A percentile compares a stretch with the other conserved stretches of the same genome.
Conservation (phyloP, 2,888 invertebrate species). For the Neocrepidodera transversa region DNA sequence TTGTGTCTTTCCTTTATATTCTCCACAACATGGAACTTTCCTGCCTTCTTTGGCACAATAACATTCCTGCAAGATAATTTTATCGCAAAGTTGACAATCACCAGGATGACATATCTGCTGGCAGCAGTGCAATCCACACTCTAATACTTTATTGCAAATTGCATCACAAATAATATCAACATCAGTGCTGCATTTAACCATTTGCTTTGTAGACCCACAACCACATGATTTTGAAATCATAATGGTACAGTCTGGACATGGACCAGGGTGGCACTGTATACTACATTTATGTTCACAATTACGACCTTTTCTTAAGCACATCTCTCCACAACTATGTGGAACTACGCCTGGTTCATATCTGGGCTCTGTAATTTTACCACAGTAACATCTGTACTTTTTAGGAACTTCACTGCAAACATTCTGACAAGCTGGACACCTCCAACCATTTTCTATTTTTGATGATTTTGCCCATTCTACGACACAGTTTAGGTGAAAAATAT, state of each 20-base stretch:
- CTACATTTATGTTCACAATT: constrained; percentile 74
- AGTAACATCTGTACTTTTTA: constrained; percentile 87
- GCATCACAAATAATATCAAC: constrained; percentile 76
- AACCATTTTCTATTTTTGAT: constrained; percentile 77
- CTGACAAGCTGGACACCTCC: constrained; percentile 98
- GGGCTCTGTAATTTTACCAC: constrained; percentile 80
- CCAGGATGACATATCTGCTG: constrained; percentile 78
- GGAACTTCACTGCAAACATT: constrained; percentile 78
- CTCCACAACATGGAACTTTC: constrained; percentile 58
- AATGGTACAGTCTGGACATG: constrained; percentile 88
- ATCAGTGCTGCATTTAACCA: constrained; percentile 77
- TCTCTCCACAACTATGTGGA: constrained; percentile 92
- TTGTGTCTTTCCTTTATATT: constrained; percentile 38
- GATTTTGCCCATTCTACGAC: constrained; percentile 91
- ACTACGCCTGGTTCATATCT: constrained; percentile 75
- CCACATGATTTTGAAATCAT: constrained; percentile 78
- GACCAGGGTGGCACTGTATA: constrained; percentile 91
- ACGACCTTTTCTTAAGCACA: constrained; percentile 73
- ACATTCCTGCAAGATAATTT: constrained; percentile 74
- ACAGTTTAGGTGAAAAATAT: constrained; percentile 91
- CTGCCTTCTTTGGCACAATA: constrained; percentile 66
- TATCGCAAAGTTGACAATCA: constrained; percentile 75
- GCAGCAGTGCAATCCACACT: constrained; percentile 82
- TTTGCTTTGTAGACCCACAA: constrained; percentile 74
- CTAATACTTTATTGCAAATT: constrained; percentile 75